phyloP scores from a whole-genome alignment of 64 coral and sea anemone genomes.

The Montipora sp. region DNA sequence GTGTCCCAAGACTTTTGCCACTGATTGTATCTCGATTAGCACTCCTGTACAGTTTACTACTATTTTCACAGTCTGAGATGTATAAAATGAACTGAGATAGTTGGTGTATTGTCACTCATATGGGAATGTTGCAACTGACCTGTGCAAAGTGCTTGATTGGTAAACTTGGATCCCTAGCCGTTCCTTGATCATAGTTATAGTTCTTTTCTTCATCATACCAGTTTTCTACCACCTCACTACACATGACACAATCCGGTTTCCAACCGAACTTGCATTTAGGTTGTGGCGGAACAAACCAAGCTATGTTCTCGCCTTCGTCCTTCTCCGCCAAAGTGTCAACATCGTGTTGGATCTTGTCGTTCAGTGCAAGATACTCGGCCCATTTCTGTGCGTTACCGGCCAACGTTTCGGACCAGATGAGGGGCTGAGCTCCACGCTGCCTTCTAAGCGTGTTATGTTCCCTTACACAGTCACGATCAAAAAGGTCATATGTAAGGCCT shows the following conservation, averaged over 20 bases:
- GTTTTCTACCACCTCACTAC: conserved; percentile 47
- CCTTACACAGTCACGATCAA: conserved; percentile 32
- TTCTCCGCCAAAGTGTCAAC: conserved; percentile 30
- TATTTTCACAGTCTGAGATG: not conserved
- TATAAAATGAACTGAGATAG: not conserved
- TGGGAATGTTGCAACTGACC: not conserved
- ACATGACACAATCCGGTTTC: conserved; percentile 51
- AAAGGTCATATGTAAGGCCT: conserved; percentile 8
- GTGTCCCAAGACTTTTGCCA: not conserved
- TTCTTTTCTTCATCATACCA: conserved; percentile 57
- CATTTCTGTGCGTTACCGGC: conserved; percentile 63
- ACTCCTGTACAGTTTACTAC: no score
- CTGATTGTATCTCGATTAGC: no score
- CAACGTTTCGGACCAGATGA: conserved; percentile 57
- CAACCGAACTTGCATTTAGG: conserved; percentile 38
- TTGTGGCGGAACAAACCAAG: conserved; percentile 71
- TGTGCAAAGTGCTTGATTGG: conserved; percentile 63
- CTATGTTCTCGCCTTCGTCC: conserved; percentile 71
- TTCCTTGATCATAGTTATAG: conserved; percentile 48
- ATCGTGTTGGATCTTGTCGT: conserved; percentile 69
- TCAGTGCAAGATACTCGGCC: conserved; percentile 73
- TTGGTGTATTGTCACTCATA: no score
- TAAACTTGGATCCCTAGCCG: conserved; percentile 17
- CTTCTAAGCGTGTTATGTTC: conserved; percentile 44
- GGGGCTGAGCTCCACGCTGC: conserved; percentile 37